These are phyloP conservation scores for Matsumyia berberina DNA, from an alignment of 2,888 invertebrate genomes.

Conservation along the genomic window DNA sequence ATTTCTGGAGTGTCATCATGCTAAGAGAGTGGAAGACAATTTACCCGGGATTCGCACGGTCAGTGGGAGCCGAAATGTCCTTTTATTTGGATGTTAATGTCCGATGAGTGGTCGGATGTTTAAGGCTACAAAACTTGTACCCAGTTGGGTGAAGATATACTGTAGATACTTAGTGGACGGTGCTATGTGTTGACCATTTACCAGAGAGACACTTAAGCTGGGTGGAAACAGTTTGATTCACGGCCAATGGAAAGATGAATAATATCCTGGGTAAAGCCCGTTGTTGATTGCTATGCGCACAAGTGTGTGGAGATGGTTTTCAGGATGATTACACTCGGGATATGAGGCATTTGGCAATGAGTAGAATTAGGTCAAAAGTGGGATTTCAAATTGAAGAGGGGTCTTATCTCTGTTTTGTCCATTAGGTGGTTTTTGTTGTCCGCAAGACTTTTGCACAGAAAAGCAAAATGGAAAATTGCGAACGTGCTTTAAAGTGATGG, in stretches of 20 bases:
- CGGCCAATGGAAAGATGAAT: slow-evolving; percentile 27
- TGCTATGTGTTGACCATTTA: slow-evolving; percentile 10
- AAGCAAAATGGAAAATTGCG: too few species aligned
- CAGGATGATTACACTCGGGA: slow-evolving; percentile 23
- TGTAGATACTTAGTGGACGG: slow-evolving; percentile 19
- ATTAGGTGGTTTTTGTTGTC: too few species aligned
- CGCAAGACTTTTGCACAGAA: too few species aligned
- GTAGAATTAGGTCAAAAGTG: background rate
- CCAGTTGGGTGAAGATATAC: slow-evolving; percentile 32
- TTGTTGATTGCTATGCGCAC: slow-evolving; percentile 3
- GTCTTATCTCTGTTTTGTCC: too few species aligned
- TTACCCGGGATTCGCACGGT: slow-evolving; percentile 34
- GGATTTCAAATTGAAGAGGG: background rate
- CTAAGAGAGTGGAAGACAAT: slow-evolving; percentile 55
- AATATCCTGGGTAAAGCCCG: slow-evolving; percentile 2
- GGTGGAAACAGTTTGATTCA: slow-evolving; percentile 6
- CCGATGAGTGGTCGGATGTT: slow-evolving; percentile 49
- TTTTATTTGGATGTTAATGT: slow-evolving; percentile 68
- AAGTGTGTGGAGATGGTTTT: slow-evolving; percentile 17
- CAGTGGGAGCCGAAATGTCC: slow-evolving; percentile 25
- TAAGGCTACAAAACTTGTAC: slow-evolving; percentile 20
- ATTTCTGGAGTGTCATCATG: slow-evolving; percentile 71
- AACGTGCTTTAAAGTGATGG: too few species aligned
- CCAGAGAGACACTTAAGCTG: background rate
- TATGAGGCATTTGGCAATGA: background rate